These are phyloP conservation scores for Pseudomugil gertrudae DNA, from an alignment of 2,797 vertebrate species.

Conservation along the genomic window DNA sequence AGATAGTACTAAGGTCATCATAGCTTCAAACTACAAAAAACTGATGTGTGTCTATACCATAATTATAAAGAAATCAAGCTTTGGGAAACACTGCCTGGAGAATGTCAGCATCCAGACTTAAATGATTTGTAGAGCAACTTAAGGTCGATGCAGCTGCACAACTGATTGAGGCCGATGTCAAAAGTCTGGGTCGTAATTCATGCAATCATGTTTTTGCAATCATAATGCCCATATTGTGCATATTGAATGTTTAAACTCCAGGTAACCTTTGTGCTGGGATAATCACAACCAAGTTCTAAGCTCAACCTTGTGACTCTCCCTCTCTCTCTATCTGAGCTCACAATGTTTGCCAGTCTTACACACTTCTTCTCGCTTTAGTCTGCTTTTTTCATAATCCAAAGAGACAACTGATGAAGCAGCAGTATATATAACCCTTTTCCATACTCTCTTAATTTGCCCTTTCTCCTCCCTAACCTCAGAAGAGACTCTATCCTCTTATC, in stretches of 20 bases:
- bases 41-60: slow-evolving; percentile 36
- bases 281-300: slow-evolving; percentile 57
- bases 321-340: slow-evolving; percentile 58
- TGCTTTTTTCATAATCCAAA: slow-evolving; percentile 45
- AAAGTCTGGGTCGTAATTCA: slow-evolving; percentile 63
- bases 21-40: slow-evolving; percentile 30
- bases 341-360: slow-evolving; percentile 40
- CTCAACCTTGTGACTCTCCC: slow-evolving; percentile 56
- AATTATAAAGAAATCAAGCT: slow-evolving; percentile 61
- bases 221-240: slow-evolving; percentile 56
- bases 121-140: slow-evolving; percentile 74
- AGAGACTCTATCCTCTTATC: slow-evolving; percentile 15
- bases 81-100: slow-evolving; percentile 57
- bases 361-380: slow-evolving; percentile 10
- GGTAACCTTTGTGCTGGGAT: slow-evolving; percentile 60
- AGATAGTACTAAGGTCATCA: slow-evolving; percentile 44
- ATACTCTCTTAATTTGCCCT: slow-evolving; percentile 16
- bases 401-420: slow-evolving; percentile 56
- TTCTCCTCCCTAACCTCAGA: slow-evolving; percentile 18
- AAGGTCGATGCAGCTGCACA: slow-evolving; percentile 73
- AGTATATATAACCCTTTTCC: slow-evolving; percentile 26
- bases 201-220: slow-evolving; percentile 68
- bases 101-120: slow-evolving; percentile 44
- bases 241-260: slow-evolving; percentile 65
- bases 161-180: slow-evolving; percentile 66